phyloP scores from a whole-genome alignment of 2,797 vertebrate species.

The Gorsachius magnificus region DNA sequence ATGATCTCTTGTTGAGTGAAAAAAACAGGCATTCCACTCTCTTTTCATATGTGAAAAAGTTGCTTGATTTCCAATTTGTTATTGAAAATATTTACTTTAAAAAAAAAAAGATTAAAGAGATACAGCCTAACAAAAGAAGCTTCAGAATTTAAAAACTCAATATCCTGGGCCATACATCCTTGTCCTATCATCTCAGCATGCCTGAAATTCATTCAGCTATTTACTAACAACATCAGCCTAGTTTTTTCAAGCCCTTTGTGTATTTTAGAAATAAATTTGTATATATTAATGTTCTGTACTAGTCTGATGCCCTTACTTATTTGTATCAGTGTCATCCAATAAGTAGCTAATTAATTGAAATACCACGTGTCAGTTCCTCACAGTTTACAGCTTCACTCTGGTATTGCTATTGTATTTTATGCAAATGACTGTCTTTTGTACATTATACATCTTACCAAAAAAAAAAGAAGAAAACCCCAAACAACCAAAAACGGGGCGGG shows the following conservation, averaged over 20 bases:
- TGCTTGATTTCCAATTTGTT: not conserved
- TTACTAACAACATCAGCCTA: not conserved
- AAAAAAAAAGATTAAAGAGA: not conserved
- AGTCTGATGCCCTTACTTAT: not conserved
- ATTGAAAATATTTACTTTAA: not conserved
- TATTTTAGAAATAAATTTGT: not conserved
- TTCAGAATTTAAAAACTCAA: not conserved
- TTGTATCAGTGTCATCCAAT: not conserved
- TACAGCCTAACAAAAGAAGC: not conserved
- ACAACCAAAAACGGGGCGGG: accelerated
- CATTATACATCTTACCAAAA: not conserved
- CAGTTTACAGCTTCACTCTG: not conserved
- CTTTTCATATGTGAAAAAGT: not conserved
- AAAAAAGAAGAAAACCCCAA: not conserved
- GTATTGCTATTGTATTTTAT: not conserved
- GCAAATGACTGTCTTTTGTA: not conserved
- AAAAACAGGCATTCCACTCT: not conserved
- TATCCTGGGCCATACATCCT: not conserved
- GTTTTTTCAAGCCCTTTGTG: not conserved
- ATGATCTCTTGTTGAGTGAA: not conserved
- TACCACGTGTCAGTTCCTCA: not conserved
- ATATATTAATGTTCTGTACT: not conserved
- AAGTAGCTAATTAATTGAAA: not conserved
- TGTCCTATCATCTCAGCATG: not conserved
- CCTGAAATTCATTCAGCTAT: not conserved